Evolutionary conservation across 2,797 vertebrate species (phyloP).

Genomic region (Vultur gryphus): DNA sequence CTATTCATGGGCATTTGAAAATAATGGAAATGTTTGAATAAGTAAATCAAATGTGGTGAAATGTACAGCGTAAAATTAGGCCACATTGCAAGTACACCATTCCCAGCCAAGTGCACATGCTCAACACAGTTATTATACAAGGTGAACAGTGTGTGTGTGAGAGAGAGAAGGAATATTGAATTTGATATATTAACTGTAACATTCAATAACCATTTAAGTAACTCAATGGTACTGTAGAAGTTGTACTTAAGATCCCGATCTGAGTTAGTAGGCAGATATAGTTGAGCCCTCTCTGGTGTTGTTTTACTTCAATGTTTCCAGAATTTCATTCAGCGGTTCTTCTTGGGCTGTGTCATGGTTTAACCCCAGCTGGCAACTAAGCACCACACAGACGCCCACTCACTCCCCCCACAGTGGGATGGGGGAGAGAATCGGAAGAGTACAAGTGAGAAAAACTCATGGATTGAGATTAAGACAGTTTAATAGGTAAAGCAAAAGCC

Average conservation of each 20-base stretch:
- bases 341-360: background rate
- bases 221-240: background rate
- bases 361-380: too few relatives aligned
- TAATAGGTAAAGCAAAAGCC: too few relatives aligned
- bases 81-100: background rate
- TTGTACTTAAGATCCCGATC: background rate
- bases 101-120: background rate
- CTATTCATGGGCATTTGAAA: background rate
- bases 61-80: background rate
- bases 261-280: background rate
- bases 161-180: background rate
- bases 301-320: background rate
- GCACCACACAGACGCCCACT: too few relatives aligned
- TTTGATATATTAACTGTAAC: background rate
- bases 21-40: background rate
- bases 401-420: too few relatives aligned
- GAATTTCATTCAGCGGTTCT: background rate
- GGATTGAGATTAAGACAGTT: too few relatives aligned
- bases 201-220: background rate
- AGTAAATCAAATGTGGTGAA: background rate
- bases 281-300: background rate
- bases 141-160: background rate
- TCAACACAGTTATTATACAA: background rate
- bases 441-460: too few relatives aligned
- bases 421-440: too few relatives aligned